Conservation (phyloP, 2,888 invertebrate genomes). For the Didymodactylos carnosus region DNA sequence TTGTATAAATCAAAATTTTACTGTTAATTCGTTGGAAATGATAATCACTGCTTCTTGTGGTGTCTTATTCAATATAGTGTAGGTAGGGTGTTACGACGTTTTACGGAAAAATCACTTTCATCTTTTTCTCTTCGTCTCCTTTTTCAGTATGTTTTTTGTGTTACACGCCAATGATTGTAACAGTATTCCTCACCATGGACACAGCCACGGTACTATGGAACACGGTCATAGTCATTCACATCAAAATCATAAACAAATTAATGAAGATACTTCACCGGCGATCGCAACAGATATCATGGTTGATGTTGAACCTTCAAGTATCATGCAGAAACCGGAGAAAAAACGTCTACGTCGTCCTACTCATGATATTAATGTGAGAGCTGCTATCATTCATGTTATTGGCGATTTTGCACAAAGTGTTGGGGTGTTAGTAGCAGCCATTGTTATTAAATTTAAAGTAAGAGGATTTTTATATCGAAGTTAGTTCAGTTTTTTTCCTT, state of each 20-base stretch:
- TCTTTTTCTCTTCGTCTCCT: no score
- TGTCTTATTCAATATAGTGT: slow-evolving; percentile 61
- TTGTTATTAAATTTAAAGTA: slow-evolving; percentile 1
- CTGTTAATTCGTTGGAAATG: slow-evolving; percentile 60
- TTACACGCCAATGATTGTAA: not conserved
- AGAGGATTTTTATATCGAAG: no score
- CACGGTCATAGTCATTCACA: not conserved
- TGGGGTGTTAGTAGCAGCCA: slow-evolving; percentile 8
- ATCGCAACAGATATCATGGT: no score
- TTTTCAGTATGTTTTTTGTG: slow-evolving; percentile 11
- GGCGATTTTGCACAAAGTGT: slow-evolving; percentile 47
- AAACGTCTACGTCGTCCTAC: no score
- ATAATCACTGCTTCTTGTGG: slow-evolving; percentile 79
- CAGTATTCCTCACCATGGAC: slow-evolving; percentile 9
- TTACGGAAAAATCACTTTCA: no score
- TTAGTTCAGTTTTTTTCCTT: no score
- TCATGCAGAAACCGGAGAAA: no score
- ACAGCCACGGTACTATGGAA: not conserved
- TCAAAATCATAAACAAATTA: not conserved
- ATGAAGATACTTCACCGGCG: not conserved
- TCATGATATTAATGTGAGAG: slow-evolving; percentile 49
- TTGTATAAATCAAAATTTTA: slow-evolving; percentile 57
- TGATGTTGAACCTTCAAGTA: not conserved
- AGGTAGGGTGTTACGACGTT: no score
- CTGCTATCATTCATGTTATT: slow-evolving; percentile 82